phyloP scores from a whole-genome alignment of 2,113 vertebrate species.

The Herpailurus yagouaroundi region DNA sequence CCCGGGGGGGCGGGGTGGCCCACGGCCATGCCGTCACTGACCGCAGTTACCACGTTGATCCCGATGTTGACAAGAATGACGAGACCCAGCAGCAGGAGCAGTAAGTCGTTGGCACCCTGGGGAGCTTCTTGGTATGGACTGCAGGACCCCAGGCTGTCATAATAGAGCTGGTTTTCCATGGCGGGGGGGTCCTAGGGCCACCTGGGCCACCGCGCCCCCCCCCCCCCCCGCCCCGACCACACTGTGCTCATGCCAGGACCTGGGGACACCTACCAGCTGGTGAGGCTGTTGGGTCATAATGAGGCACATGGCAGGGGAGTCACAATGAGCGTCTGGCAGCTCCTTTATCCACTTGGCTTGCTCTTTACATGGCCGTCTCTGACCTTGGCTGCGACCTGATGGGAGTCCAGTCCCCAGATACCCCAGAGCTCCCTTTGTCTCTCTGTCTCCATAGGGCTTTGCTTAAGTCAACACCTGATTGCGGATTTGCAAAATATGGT shows the following conservation, averaged over 20 bases:
- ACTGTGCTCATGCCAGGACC: background rate
- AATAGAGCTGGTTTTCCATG: constrained; percentile 69
- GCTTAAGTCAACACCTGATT: background rate
- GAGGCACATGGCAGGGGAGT: constrained; percentile 11
- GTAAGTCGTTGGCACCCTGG: constrained; percentile 50
- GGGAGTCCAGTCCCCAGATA: background rate
- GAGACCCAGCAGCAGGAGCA: constrained; percentile 72
- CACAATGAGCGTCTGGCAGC: constrained; percentile 52
- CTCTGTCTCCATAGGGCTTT: background rate
- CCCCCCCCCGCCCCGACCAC: constrained; percentile 23
- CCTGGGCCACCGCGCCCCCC: constrained; percentile 55
- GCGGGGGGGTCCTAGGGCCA: constrained; percentile 66
- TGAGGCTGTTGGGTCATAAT: constrained; percentile 64
- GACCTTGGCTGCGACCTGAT: background rate
- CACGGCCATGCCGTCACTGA: constrained; percentile 27
- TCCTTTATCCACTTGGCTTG: background rate
- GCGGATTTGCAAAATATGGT: background rate
- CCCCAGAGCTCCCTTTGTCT: background rate
- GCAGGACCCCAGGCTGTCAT: constrained; percentile 20
- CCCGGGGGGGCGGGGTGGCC: background rate
- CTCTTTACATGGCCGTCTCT: background rate
- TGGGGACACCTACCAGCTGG: background rate
- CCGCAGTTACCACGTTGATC: constrained; percentile 65
- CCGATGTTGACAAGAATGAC: constrained; percentile 72
- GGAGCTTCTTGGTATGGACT: constrained; percentile 51